Percentiles rank a stretch among this genome's conserved stretches.
Conservation (phyloP, 2,113 vertebrate genomes). For the Bagarius yarrelli region DNA sequence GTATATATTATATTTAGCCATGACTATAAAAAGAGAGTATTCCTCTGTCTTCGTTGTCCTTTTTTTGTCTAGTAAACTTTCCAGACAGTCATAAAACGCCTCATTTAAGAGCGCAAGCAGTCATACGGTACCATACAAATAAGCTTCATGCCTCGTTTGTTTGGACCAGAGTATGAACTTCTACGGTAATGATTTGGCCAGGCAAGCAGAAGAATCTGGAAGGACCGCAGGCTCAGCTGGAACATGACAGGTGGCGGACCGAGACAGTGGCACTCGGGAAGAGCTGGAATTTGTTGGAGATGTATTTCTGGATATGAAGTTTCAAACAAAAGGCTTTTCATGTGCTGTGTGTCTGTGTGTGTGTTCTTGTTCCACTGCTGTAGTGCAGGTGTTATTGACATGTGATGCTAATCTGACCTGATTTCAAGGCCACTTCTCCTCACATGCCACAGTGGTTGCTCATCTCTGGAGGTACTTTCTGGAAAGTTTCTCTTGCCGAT, state of each 20-base stretch:
- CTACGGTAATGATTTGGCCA: conserved; percentile 26
- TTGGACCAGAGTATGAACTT: neutral
- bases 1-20: too few relatives aligned
- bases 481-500: conserved; percentile 1
- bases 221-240: conserved; percentile 3
- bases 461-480: conserved; percentile 22
- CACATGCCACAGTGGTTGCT: conserved; percentile 49
- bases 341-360: conserved; percentile 1
- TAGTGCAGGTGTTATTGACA: conserved; percentile 42
- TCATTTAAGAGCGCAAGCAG: conserved; percentile 6
- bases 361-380: neutral
- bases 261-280: conserved; percentile 28
- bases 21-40: neutral
- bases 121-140: neutral
- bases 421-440: conserved; percentile 54
- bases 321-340: conserved; percentile 59
- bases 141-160: conserved; percentile 12
- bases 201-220: conserved; percentile 20
- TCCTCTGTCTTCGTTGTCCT: neutral
- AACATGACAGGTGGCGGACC: conserved; percentile 52
- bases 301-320: conserved; percentile 56
- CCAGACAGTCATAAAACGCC: neutral
- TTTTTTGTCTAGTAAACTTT: neutral
- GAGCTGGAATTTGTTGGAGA: conserved; percentile 10
- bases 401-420: conserved; percentile 32